Base-by-base conservation (phyloP, 1,140 invertebrate genomes). In the Bilobella aurantiaca region DNA sequence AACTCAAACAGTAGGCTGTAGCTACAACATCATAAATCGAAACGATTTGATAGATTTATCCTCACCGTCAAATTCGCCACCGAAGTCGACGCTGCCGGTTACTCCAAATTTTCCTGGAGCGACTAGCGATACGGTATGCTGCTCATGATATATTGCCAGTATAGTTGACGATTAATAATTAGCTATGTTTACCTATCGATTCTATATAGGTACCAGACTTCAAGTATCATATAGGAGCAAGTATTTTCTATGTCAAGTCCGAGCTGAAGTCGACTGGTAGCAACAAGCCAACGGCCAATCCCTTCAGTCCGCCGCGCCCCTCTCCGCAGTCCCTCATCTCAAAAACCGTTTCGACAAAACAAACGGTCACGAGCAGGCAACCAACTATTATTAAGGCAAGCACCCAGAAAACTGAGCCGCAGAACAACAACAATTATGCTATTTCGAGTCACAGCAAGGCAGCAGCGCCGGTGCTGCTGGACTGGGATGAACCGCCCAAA, bases 281-380 rank as follows among this genome's bases (percentile, higher is more conserved):
- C 64, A 29, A 62, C n/a, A n/a, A 18, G 25, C 58, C 32, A 0
- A 42, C 46, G 25, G 34, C 28, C 25, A 68, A 64, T 68, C 70
- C 68, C 8, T 72, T 72, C 49, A 69, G 67, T 58, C 70, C 70
- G 21, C 70, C 70, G n/a, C 34, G 70, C 58, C 70, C 70, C 2
- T 65, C 67, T 16, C 47, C 67, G 49, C 46, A 69, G 31, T 63
- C 68, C 1, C 16, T 69, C 34, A 1, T 58, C 59, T 28, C 34
- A 30, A 46, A 69, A 46, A 30, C 29, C 32, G 12, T 49, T 29
- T 23, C 61, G 8, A 16, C 42, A 2, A 3, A 5, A n/a, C n/a
- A n/a, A n/a, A 46, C 29, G 29, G 23, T 2, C 16, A 37, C 34
- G 37, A 3, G 3, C 8, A 25, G 29, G 14, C 59, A 34, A 27